Percentiles rank a stretch among this genome's conserved stretches.
phyloP scores from a whole-genome alignment of 2,888 invertebrate species.

The Lycia hirtaria region DNA sequence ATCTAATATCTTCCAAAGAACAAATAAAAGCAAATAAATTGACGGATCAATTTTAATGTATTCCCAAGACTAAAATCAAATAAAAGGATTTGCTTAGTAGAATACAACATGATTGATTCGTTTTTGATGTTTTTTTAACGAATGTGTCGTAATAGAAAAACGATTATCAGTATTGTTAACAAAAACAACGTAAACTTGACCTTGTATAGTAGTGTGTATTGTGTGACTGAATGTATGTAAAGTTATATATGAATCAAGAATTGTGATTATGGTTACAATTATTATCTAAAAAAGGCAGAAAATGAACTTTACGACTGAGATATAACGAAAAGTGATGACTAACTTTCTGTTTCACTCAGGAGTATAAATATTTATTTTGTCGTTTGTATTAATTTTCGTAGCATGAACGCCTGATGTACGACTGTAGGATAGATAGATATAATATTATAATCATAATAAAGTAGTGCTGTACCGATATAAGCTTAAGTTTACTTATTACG shows the following conservation, averaged over 20 bases:
- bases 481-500: slow-evolving; percentile 56
- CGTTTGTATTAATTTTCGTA: too few species aligned
- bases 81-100: too few species aligned
- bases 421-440: slow-evolving; percentile 19
- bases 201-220: too few species aligned
- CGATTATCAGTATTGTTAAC: slow-evolving; percentile 1
- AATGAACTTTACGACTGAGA: slow-evolving; percentile 3
- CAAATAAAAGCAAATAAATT: too few species aligned
- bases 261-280: slow-evolving; percentile 56
- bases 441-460: slow-evolving; percentile 46
- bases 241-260: slow-evolving; percentile 44
- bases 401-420: slow-evolving; percentile 7
- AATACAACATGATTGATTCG: too few species aligned
- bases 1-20: too few species aligned
- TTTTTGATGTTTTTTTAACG: too few species aligned
- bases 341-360: background rate
- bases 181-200: slow-evolving; percentile 50
- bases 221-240: slow-evolving; percentile 61
- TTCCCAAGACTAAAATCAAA: too few species aligned
- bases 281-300: background rate
- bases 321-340: background rate
- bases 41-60: too few species aligned
- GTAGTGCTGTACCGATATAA: slow-evolving; percentile 54
- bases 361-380: background rate
- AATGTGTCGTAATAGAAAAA: too few species aligned